phyloP scores from a whole-genome alignment of 1,140 invertebrate genomes.

The Berghia stephanieae region DNA sequence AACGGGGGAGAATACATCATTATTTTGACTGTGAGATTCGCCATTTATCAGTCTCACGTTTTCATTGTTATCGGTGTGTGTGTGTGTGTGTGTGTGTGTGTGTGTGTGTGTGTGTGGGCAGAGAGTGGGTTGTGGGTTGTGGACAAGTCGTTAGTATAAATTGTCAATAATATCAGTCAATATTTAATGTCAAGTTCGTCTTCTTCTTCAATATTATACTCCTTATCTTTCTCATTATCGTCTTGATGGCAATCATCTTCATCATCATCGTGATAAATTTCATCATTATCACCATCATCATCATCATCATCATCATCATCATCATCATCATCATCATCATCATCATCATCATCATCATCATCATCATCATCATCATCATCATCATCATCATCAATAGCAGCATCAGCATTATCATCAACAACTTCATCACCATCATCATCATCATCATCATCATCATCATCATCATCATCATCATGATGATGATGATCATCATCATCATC shows the following conservation, averaged over 20 bases:
- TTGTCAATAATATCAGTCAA: too few species aligned
- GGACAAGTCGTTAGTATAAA: too few species aligned
- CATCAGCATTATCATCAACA: too few species aligned
- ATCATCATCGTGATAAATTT: background rate
- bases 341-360: constrained; percentile 1
- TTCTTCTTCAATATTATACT: background rate
- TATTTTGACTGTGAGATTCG: too few species aligned
- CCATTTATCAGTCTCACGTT: too few species aligned
- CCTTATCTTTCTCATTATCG: background rate
- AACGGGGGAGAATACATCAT: too few species aligned
- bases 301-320: constrained; percentile 8
- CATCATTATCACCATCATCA: background rate
- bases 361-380: background rate
- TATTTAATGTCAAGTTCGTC: background rate
- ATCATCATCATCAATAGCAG: too few species aligned
- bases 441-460: background rate
- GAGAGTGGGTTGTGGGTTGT: too few species aligned
- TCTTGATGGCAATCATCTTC: background rate
- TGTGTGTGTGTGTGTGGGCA: too few species aligned
- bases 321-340: constrained; percentile 11
- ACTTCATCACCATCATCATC: background rate
- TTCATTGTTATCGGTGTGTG: too few species aligned
- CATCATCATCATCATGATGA: background rate
- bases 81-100: too few species aligned
- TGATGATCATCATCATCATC: background rate